These are phyloP conservation scores for Meloidogyne hapla DNA, from an alignment of 1,140 invertebrate species.

Conservation along the genomic window DNA sequence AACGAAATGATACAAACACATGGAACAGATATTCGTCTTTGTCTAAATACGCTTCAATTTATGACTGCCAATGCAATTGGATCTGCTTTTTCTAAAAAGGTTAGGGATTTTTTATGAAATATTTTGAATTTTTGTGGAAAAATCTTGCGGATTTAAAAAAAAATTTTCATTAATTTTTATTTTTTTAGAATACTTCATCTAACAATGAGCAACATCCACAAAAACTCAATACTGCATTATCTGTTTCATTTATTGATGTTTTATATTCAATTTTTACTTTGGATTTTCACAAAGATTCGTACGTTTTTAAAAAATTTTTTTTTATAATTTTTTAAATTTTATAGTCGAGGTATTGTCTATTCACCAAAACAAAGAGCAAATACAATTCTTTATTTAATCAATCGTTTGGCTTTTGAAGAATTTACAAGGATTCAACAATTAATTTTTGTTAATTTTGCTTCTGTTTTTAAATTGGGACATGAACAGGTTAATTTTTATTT, in stretches of 20 bases:
- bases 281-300: constrained; percentile 27
- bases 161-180: not conserved
- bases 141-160: not conserved
- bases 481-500: not conserved
- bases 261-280: constrained; percentile 17
- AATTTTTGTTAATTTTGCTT: constrained; percentile 16
- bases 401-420: constrained; percentile 11
- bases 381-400: not conserved
- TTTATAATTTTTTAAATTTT: not conserved
- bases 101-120: not conserved
- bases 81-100: not conserved
- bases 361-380: not conserved
- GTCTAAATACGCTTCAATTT: constrained; percentile 20
- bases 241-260: constrained; percentile 16
- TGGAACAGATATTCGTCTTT: constrained; percentile 19
- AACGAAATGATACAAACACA: constrained; percentile 10
- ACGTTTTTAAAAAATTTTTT: not conserved
- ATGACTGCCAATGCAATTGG: not conserved
- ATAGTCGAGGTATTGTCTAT: constrained; percentile 21
- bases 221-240: constrained; percentile 9
- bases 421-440: constrained; percentile 16
- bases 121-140: not conserved
- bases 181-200: not conserved
- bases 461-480: constrained; percentile 12
- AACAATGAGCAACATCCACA: not conserved